A percentile compares a stretch with the other conserved stretches of the same genome.
These are phyloP conservation scores for Mellilla xanthometata DNA, from an alignment of 2,888 invertebrate genomes.

Conservation along the genomic window DNA sequence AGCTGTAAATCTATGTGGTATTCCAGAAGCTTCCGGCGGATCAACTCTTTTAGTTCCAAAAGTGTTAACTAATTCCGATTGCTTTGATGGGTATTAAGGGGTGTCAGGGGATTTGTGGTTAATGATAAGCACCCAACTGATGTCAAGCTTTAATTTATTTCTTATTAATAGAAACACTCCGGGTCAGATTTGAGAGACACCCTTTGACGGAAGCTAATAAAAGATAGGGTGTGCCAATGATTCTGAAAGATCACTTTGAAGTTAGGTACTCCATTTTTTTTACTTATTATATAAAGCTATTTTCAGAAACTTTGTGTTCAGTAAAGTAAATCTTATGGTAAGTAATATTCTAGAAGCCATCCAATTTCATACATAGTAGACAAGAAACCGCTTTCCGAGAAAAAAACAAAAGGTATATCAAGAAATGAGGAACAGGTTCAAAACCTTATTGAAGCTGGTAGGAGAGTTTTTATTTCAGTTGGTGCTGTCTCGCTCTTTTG, in stretches of 20 bases:
- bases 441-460: slow-evolving; percentile 39
- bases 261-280: too few relatives aligned
- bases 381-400: slow-evolving; percentile 38
- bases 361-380: slow-evolving; percentile 27
- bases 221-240: too few relatives aligned
- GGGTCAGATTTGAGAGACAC: background rate
- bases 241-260: too few relatives aligned
- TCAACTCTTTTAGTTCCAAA: slow-evolving; percentile 58
- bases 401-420: slow-evolving; percentile 50
- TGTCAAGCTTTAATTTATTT: slow-evolving; percentile 9
- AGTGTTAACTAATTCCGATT: slow-evolving; percentile 65
- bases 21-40: slow-evolving; percentile 60
- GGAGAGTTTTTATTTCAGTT: slow-evolving; percentile 38
- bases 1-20: slow-evolving; percentile 26
- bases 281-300: too few relatives aligned
- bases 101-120: slow-evolving; percentile 35
- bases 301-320: too few relatives aligned
- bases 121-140: slow-evolving; percentile 26
- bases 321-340: too few relatives aligned
- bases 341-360: too few relatives aligned
- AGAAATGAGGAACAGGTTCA: slow-evolving; percentile 55
- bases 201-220: background rate
- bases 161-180: slow-evolving; percentile 3
- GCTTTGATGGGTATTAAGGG: slow-evolving; percentile 62
- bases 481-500: slow-evolving; percentile 32